Conservation (phyloP, 2,113 vertebrate species). For the Macheiramphus alcinus region DNA sequence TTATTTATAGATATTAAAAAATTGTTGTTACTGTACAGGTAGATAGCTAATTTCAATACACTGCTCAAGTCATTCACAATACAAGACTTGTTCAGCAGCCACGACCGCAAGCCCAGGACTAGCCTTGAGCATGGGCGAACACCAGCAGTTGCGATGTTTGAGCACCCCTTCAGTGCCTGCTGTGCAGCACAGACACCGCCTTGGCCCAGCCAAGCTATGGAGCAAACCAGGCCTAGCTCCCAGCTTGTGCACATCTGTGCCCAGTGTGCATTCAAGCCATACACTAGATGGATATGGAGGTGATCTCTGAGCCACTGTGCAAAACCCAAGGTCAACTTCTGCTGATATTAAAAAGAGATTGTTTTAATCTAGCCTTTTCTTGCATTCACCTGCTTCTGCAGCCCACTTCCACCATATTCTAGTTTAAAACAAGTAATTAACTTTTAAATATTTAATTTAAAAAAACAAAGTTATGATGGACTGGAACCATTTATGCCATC, state of each 20-base stretch:
- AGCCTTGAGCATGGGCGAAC: neutral
- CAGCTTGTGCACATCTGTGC: neutral
- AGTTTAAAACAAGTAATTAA: neutral
- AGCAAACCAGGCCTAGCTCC: neutral
- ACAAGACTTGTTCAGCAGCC: neutral
- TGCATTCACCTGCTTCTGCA: neutral
- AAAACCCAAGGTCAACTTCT: neutral
- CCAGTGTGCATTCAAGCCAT: neutral
- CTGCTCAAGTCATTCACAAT: neutral
- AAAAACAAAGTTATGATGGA: neutral
- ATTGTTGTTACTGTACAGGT: neutral
- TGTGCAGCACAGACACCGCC: neutral
- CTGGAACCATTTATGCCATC: neutral
- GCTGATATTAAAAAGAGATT: neutral
- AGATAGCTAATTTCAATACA: neutral
- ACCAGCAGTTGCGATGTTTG: neutral
- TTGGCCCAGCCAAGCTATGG: neutral
- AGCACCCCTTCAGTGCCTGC: neutral
- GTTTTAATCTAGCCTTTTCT: neutral
- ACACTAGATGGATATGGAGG: neutral
- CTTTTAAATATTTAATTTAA: neutral
- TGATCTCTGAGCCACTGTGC: neutral
- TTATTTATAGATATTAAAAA: neutral
- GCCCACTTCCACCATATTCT: neutral
- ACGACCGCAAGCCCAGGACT: neutral